A percentile compares a stretch with the other conserved stretches of the same genome.
phyloP scores from a whole-genome alignment of 2,797 vertebrate species.

The Syngnathus rostellatus region DNA sequence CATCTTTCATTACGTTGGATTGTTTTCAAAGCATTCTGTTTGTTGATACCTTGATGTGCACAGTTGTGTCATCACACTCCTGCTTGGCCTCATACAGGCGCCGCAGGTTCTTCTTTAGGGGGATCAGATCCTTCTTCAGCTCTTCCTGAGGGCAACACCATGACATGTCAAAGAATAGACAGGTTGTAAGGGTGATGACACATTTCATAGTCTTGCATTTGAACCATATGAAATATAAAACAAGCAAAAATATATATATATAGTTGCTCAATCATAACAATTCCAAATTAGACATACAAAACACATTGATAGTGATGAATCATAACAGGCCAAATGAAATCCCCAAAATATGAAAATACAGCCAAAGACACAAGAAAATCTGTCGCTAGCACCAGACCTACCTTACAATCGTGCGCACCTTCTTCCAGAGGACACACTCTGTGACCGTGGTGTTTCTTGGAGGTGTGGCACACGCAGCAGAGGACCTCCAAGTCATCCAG shows the following conservation, averaged over 20 bases:
- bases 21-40: slow-evolving; percentile 15
- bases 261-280: no score
- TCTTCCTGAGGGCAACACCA: slow-evolving; percentile 46
- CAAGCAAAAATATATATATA: not conserved
- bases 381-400: slow-evolving; percentile 20
- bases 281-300: no score
- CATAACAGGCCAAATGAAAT: no score
- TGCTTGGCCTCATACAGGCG: slow-evolving; percentile 73
- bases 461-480: slow-evolving; percentile 74
- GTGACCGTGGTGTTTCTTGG: slow-evolving; percentile 71
- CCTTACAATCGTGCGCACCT: slow-evolving; percentile 71
- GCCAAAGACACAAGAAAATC: no score
- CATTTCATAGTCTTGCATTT: not conserved
- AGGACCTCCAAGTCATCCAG: slow-evolving; percentile 64
- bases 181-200: not conserved
- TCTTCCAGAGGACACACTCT: slow-evolving; percentile 68
- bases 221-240: not conserved
- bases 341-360: no score
- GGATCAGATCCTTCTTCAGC: slow-evolving; percentile 58
- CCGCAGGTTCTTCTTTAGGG: slow-evolving; percentile 68
- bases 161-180: not conserved
- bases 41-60: slow-evolving; percentile 75
- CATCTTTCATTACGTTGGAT: not conserved
- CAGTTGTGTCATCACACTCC: slow-evolving; percentile 71
- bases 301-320: no score